phyloP scores from a whole-genome alignment of 2,113 vertebrate species.

The Mastomys coucha region DNA sequence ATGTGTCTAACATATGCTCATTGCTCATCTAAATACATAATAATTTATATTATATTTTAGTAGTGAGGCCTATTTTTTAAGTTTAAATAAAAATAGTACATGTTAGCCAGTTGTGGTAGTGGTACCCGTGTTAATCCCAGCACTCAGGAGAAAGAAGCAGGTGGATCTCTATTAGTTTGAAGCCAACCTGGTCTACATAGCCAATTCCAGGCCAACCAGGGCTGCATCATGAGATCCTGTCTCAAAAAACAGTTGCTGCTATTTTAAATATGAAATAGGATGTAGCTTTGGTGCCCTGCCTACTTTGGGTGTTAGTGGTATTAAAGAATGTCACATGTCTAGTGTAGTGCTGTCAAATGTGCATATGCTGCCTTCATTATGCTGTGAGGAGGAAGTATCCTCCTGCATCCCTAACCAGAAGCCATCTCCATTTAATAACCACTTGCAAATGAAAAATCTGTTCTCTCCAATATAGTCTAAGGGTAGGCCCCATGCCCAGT shows the following conservation, averaged over 20 bases:
- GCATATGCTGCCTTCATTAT: neutral
- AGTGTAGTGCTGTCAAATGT: conserved; percentile 1
- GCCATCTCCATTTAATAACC: neutral
- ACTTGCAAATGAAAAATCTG: neutral
- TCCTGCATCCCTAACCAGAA: neutral
- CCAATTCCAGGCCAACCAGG: neutral
- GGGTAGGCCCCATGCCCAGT: neutral
- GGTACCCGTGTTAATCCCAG: neutral
- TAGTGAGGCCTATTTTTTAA: neutral
- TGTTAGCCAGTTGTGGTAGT: neutral
- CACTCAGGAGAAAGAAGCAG: neutral
- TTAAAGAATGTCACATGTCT: neutral
- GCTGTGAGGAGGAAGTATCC: neutral
- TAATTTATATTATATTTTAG: neutral
- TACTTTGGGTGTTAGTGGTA: neutral
- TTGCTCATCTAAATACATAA: conserved; percentile 27
- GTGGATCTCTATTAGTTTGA: neutral
- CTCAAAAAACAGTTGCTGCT: neutral
- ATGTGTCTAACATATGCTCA: neutral
- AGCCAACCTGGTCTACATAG: neutral
- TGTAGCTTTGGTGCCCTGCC: neutral
- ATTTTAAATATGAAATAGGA: conserved; percentile 6
- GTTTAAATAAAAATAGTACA: conserved; percentile 3
- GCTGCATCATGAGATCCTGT: neutral
- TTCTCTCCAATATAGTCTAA: neutral